Percentiles rank a stretch among this genome's conserved stretches.
Conservation (phyloP, 2,113 vertebrate genomes). For the Hydrochoerus hydrochaeris region DNA sequence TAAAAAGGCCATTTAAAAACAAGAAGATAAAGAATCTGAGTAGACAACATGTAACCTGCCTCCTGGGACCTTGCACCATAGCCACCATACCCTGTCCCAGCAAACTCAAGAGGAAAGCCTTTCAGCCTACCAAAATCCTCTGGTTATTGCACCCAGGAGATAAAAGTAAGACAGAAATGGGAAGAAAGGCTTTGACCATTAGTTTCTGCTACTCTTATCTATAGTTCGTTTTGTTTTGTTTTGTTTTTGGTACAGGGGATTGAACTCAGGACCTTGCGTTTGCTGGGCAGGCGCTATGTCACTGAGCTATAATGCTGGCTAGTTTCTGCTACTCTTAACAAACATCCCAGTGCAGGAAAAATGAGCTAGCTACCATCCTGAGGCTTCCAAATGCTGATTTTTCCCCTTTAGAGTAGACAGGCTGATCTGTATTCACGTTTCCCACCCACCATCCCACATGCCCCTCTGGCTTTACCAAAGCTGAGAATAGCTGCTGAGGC, state of each 20-base stretch:
- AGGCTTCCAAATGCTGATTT: background rate
- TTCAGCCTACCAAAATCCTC: background rate
- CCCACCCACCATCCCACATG: fast-evolving
- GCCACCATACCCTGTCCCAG: background rate
- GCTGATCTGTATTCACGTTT: background rate
- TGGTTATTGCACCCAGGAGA: background rate
- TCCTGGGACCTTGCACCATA: background rate
- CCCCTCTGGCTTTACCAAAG: background rate
- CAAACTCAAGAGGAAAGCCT: background rate
- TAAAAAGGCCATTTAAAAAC: background rate
- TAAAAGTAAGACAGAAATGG: background rate
- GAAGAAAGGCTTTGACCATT: background rate
- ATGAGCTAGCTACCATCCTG: background rate
- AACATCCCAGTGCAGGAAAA: background rate
- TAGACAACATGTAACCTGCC: background rate
- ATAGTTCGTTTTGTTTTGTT: too few relatives aligned
- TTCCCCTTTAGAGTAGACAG: background rate
- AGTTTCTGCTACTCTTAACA: background rate
- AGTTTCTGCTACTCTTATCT: background rate
- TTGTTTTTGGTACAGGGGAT: too few relatives aligned
- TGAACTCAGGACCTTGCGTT: too few relatives aligned
- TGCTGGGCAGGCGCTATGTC: too few relatives aligned
- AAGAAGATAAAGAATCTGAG: background rate
- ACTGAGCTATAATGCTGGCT: too few relatives aligned
- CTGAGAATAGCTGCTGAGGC: background rate